Percentiles rank a stretch among this genome's conserved stretches.
phyloP scores from a whole-genome alignment of 2,113 vertebrate genomes.

The Takifugu bimaculatus region DNA sequence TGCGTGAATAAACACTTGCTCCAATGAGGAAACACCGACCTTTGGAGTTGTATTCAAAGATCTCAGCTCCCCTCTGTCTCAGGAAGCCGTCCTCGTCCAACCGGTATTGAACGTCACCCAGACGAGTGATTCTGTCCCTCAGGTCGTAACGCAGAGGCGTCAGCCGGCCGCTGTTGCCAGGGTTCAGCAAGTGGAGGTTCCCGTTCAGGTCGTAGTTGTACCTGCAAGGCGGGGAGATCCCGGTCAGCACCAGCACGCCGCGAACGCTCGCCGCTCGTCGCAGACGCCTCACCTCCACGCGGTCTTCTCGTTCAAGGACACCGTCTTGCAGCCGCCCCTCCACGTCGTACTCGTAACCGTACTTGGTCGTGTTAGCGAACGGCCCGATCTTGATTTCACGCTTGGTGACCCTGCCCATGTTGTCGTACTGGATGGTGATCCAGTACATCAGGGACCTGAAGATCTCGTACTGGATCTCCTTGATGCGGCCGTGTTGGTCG shows the following conservation, averaged over 20 bases:
- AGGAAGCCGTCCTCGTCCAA: constrained; percentile 96
- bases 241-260: neutral
- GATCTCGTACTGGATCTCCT: constrained; percentile 98
- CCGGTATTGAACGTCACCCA: constrained; percentile 92
- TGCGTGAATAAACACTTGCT: too few relatives aligned
- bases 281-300: constrained; percentile 83
- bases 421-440: constrained; percentile 98
- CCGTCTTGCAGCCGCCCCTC: constrained; percentile 96
- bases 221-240: constrained; percentile 24
- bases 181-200: constrained; percentile 94
- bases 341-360: constrained; percentile 93
- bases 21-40: constrained; percentile 45
- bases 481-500: constrained; percentile 93
- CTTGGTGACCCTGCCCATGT: constrained; percentile 95
- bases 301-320: constrained; percentile 96
- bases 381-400: constrained; percentile 98
- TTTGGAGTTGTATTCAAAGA: constrained; percentile 98
- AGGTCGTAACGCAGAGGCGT: constrained; percentile 93
- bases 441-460: constrained; percentile 98
- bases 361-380: constrained; percentile 98
- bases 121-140: constrained; percentile 91
- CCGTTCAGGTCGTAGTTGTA: constrained; percentile 97
- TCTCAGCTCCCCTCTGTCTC: constrained; percentile 90
- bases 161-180: constrained; percentile 88
- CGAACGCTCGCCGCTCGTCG: neutral